These are phyloP conservation scores for Tetraodon nigroviridis DNA, from an alignment of 2,113 vertebrate genomes.

Conservation along the genomic window DNA sequence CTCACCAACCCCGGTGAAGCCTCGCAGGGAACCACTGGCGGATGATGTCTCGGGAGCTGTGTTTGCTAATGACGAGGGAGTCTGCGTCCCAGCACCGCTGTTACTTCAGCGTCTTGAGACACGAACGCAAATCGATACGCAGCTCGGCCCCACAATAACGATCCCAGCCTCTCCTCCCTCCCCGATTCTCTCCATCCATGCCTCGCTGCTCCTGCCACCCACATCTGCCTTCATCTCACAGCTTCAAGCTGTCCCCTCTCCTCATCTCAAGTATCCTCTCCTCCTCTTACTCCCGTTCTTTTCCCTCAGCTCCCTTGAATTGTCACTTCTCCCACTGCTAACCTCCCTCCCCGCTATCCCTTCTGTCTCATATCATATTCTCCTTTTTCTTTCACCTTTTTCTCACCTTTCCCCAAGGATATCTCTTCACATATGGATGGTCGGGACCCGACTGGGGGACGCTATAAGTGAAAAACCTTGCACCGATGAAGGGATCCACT, in stretches of 20 bases:
- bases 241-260: slow-evolving; percentile 47
- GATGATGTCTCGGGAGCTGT: slow-evolving; percentile 22
- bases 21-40: too few species aligned
- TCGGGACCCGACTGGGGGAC: too few species aligned
- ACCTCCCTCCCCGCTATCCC: slow-evolving; percentile 11
- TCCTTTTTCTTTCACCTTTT: slow-evolving; percentile 20
- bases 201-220: slow-evolving; percentile 24
- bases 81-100: slow-evolving; percentile 50
- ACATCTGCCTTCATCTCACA: slow-evolving; percentile 63
- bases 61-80: slow-evolving; percentile 56
- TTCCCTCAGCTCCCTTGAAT: slow-evolving; percentile 34
- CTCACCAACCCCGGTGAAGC: neutral
- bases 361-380: slow-evolving; percentile 26
- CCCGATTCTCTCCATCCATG: slow-evolving; percentile 42
- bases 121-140: slow-evolving; percentile 65
- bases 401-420: slow-evolving; percentile 27
- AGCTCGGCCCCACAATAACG: slow-evolving; percentile 59
- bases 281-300: slow-evolving; percentile 6
- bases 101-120: slow-evolving; percentile 57
- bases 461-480: too few species aligned
- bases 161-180: slow-evolving; percentile 57
- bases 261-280: slow-evolving; percentile 36
- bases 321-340: slow-evolving; percentile 16
- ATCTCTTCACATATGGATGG: slow-evolving; percentile 17
- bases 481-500: too few species aligned